phyloP scores from a whole-genome alignment of 2,113 vertebrate genomes.

The Pogonocichla stellata region DNA sequence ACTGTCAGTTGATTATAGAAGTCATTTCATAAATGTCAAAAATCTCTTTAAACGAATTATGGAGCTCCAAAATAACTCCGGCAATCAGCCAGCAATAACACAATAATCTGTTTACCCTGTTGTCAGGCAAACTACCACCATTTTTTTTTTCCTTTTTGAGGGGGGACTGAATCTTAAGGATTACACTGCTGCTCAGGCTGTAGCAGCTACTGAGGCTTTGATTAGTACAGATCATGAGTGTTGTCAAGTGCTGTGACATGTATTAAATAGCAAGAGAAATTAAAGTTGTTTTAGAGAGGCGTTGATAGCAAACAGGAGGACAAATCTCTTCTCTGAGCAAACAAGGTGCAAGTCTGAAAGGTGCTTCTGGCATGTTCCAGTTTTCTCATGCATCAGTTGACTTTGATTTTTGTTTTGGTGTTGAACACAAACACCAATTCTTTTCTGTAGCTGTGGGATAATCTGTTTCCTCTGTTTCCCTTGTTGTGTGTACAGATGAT shows the following conservation, averaged over 20 bases:
- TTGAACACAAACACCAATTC: not conserved
- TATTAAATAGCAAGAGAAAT: constrained; percentile 55
- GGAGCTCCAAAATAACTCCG: constrained; percentile 84
- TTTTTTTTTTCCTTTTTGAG: not conserved
- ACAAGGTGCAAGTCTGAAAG: not conserved
- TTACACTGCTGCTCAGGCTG: constrained; percentile 27
- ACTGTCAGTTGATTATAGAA: constrained; percentile 84
- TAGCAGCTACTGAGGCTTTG: constrained; percentile 26
- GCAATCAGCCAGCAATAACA: constrained; percentile 85
- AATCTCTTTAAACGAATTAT: constrained; percentile 96
- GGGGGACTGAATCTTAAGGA: constrained; percentile 50
- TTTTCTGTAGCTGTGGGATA: not conserved
- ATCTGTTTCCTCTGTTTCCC: not conserved
- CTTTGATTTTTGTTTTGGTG: not conserved
- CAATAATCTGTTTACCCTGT: constrained; percentile 83
- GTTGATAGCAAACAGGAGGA: not conserved
- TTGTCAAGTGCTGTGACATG: constrained; percentile 52
- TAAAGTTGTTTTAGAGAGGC: constrained; percentile 20
- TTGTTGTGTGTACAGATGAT: not conserved
- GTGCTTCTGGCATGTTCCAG: not conserved
- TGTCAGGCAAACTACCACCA: constrained; percentile 75
- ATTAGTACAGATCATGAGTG: constrained; percentile 64
- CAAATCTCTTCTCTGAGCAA: not conserved
- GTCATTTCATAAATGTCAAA: constrained; percentile 93
- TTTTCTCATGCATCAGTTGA: not conserved